phyloP scores from a whole-genome alignment of 2,113 vertebrate species.

The Bos indicus region DNA sequence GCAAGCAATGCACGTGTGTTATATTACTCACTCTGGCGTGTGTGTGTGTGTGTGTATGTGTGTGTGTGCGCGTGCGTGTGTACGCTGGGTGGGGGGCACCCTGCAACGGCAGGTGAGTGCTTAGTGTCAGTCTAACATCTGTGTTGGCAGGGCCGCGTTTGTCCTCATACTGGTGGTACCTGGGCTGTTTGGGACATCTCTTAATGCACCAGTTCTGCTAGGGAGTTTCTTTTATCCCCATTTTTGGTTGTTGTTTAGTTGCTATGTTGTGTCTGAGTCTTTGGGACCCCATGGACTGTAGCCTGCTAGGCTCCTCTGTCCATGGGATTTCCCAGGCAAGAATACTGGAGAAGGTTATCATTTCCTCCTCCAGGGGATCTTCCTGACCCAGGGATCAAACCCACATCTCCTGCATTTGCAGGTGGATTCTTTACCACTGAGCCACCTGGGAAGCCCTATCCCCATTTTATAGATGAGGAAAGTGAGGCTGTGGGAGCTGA shows the following conservation, averaged over 20 bases:
- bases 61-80: background rate
- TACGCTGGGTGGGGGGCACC: background rate
- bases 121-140: background rate
- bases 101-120: background rate
- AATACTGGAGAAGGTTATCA: background rate
- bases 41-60: background rate
- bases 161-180: background rate
- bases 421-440: background rate
- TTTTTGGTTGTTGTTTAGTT: background rate
- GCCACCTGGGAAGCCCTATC: background rate
- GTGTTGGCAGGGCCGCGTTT: background rate
- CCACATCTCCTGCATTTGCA: background rate
- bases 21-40: no score
- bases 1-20: rapidly evolving
- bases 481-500: background rate
- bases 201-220: background rate
- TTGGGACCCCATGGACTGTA: background rate
- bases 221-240: background rate
- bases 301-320: background rate
- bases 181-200: background rate
- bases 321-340: background rate
- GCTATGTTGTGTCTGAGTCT: background rate
- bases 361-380: background rate
- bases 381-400: background rate
- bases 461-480: background rate